Conservation (phyloP, 2,113 vertebrate species). For the Archilochus colubris region DNA sequence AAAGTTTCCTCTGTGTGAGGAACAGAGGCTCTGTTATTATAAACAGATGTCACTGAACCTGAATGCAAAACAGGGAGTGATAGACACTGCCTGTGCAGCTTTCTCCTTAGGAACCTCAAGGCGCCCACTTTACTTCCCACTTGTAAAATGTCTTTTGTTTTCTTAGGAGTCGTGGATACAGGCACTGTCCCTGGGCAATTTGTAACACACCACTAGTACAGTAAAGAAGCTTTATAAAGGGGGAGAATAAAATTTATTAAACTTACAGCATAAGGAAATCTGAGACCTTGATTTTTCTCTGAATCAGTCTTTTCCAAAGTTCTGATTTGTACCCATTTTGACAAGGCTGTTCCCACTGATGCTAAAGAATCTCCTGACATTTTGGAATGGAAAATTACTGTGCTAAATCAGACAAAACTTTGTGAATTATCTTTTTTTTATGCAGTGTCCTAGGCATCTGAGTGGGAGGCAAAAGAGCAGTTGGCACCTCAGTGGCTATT, state of each 20-base stretch:
- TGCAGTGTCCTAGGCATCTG: background rate
- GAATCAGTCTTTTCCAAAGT: background rate
- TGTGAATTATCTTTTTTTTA: background rate
- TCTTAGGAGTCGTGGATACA: background rate
- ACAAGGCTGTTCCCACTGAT: background rate
- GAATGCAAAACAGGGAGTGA: background rate
- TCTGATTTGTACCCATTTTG: background rate
- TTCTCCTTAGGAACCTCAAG: background rate
- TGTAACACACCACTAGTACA: background rate
- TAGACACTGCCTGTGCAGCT: background rate
- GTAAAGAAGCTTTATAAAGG: background rate
- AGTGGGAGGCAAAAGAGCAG: background rate
- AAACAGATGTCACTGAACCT: background rate
- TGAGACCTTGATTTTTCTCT: background rate
- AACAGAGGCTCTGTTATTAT: accelerated
- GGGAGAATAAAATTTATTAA: background rate
- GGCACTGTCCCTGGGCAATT: background rate
- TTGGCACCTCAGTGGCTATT: background rate
- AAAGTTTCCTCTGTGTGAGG: accelerated
- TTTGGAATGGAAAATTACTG: conserved; percentile 6
- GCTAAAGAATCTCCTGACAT: conserved; percentile 11
- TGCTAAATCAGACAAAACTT: background rate
- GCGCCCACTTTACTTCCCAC: background rate
- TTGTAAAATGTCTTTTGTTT: background rate
- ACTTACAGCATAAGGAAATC: background rate